Evolutionary conservation across 1,140 invertebrate species (phyloP).

Genomic region (Plectrocnemia conspersa): DNA sequence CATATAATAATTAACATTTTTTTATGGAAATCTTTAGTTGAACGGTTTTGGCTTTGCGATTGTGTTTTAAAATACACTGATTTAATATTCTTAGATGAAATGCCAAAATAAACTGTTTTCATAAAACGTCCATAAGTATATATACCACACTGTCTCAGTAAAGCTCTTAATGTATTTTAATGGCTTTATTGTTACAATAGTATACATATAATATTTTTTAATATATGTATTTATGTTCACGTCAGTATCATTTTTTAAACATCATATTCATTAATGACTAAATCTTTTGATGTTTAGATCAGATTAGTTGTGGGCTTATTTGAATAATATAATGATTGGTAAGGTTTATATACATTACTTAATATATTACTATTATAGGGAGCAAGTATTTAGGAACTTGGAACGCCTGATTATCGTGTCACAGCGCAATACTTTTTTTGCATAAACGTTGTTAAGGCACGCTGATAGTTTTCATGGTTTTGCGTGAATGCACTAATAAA

Average conservation of each 20-base stretch:
- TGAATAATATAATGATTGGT: slow-evolving; percentile 31
- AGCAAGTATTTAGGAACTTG: slow-evolving; percentile 37
- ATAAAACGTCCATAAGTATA: too few species aligned
- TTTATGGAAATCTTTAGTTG: too few species aligned
- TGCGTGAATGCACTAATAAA: slow-evolving; percentile 18
- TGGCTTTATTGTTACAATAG: too few species aligned
- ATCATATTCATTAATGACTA: neutral
- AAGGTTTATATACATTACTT: slow-evolving; percentile 34
- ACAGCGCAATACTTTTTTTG: slow-evolving; percentile 12
- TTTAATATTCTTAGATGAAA: too few species aligned
- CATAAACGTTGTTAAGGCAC: slow-evolving; percentile 28
- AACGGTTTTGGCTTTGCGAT: too few species aligned
- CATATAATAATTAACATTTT: too few species aligned
- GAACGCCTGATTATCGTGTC: slow-evolving; percentile 33
- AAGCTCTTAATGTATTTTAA: too few species aligned
- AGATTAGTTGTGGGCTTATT: slow-evolving; percentile 26
- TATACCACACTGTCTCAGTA: too few species aligned
- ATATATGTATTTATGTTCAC: too few species aligned
- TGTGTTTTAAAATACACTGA: too few species aligned
- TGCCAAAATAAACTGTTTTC: too few species aligned
- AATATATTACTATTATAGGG: slow-evolving; percentile 35
- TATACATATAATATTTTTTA: too few species aligned
- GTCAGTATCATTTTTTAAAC: neutral
- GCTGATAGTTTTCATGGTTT: slow-evolving; percentile 16
- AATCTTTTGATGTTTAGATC: neutral